phyloP scores from a whole-genome alignment of 1,140 invertebrate species.

The Dysdera silvatica region DNA sequence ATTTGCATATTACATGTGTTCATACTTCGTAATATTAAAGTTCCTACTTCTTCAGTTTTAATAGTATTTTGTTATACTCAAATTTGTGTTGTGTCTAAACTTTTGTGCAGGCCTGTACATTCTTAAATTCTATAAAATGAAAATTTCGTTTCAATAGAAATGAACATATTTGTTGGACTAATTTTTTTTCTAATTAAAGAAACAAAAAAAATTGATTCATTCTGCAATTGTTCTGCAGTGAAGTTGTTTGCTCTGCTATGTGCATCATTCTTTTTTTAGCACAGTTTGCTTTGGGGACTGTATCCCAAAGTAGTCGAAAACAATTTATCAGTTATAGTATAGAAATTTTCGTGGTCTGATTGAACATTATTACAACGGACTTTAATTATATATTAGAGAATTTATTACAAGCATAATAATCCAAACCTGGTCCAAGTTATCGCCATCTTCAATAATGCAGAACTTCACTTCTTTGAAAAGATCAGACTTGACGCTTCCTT shows the following conservation, averaged over 20 bases:
- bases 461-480: constrained; percentile 46
- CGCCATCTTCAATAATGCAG: constrained; percentile 42
- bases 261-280: neutral
- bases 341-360: neutral
- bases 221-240: neutral
- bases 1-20: too few species aligned
- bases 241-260: too few species aligned
- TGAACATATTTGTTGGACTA: too few species aligned
- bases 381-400: neutral
- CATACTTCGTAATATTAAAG: too few species aligned
- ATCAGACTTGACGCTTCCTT: constrained; percentile 17
- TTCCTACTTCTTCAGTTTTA: too few species aligned
- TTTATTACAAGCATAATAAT: neutral
- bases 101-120: too few species aligned
- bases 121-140: too few species aligned
- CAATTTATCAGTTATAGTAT: neutral
- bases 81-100: too few species aligned
- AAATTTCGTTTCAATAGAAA: too few species aligned
- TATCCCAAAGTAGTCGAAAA: neutral
- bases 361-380: neutral
- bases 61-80: too few species aligned
- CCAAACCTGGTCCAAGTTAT: constrained; percentile 39
- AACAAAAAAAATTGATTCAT: too few species aligned
- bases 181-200: too few species aligned
- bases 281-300: neutral